Evolutionary conservation across 2,113 vertebrate species (phyloP).

Genomic region (Paradoxurus hermaphroditus): DNA sequence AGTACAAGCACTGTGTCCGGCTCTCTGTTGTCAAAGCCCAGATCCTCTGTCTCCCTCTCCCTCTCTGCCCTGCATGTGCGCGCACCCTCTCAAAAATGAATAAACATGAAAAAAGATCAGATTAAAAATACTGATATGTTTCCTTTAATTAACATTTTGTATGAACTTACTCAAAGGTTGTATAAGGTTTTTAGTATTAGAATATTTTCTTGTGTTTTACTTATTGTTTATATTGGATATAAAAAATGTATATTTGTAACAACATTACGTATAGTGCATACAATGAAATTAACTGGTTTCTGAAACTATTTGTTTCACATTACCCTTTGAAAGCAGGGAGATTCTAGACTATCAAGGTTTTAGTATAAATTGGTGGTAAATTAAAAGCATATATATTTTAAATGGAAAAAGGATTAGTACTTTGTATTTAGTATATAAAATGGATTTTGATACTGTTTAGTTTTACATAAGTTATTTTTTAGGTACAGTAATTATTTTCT

Average conservation of each 20-base stretch:
- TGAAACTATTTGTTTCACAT: conserved; percentile 25
- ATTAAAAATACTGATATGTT: background rate
- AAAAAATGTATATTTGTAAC: conserved; percentile 12
- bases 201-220: background rate
- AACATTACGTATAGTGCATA: background rate
- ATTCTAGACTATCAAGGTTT: background rate
- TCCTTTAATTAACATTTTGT: conserved; percentile 5
- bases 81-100: no score
- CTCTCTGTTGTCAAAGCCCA: no score
- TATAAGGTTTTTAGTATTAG: background rate
- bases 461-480: conserved; percentile 19
- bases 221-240: background rate
- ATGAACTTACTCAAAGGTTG: background rate
- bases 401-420: background rate
- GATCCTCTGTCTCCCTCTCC: no score
- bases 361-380: background rate
- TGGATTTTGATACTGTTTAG: background rate
- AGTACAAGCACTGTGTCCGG: no score
- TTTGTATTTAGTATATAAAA: background rate
- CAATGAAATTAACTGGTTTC: conserved; percentile 3
- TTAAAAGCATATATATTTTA: background rate
- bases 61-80: no score
- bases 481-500: background rate
- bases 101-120: no score
- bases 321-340: background rate